A percentile compares a stretch with the other conserved stretches of the same genome.
Conservation (phyloP, 1,140 invertebrate genomes). For the Epicauta chinensis region DNA sequence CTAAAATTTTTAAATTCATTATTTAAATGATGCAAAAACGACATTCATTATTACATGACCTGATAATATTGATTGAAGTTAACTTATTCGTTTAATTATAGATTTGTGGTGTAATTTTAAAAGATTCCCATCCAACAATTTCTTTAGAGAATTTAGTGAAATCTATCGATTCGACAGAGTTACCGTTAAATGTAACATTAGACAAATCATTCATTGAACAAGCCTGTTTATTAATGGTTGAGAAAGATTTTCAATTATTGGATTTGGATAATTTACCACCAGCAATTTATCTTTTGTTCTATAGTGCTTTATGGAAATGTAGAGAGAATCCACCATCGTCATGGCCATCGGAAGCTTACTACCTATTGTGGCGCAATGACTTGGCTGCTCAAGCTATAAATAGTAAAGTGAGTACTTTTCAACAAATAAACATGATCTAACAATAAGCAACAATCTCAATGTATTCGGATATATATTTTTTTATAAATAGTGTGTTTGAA, state of each 20-base stretch:
- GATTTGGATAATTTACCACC: constrained; percentile 71
- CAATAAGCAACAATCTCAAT: no score
- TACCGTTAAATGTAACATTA: neutral
- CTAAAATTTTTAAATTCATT: no score
- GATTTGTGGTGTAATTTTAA: constrained; percentile 22
- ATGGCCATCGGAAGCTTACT: constrained; percentile 70
- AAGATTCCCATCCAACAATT: neutral
- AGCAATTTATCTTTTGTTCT: constrained; percentile 66
- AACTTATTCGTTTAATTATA: constrained; percentile 19
- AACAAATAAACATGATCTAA: no score
- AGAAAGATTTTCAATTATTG: constrained; percentile 55
- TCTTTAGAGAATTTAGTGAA: neutral
- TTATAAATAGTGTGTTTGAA: no score
- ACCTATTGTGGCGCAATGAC: constrained; percentile 74
- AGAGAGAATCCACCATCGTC: constrained; percentile 68
- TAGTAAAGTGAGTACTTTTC: neutral
- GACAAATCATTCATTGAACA: constrained; percentile 16
- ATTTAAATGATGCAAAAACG: no score
- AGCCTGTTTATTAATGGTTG: constrained; percentile 34
- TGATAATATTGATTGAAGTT: constrained; percentile 1
- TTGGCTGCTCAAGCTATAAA: constrained; percentile 54
- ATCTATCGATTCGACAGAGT: neutral
- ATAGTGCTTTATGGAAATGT: constrained; percentile 68
- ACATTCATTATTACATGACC: no score
- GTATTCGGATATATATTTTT: no score